Conservation (phyloP, 1,140 invertebrate genomes). For the Helicoverpa zea region DNA sequence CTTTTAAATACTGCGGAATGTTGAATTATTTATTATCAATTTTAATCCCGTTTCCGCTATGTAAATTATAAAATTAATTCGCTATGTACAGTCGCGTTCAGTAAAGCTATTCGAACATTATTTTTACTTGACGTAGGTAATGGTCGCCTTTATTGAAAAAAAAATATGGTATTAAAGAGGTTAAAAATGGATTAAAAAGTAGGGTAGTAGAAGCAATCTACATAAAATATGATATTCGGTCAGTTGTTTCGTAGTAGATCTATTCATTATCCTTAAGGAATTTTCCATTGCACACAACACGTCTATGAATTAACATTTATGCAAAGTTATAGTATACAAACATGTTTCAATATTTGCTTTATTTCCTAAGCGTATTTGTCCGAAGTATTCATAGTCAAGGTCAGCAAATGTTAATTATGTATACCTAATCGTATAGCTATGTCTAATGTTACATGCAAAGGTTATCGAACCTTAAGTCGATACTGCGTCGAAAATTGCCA, state of each 20-base stretch:
- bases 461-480: constrained; percentile 1
- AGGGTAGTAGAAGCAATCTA: too few species aligned
- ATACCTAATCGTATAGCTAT: neutral
- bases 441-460: neutral
- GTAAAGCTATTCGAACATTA: too few species aligned
- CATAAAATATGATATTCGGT: too few species aligned
- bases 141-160: too few species aligned
- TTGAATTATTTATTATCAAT: constrained; percentile 4
- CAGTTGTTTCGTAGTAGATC: too few species aligned
- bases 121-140: too few species aligned
- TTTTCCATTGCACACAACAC: too few species aligned
- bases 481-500: neutral
- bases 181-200: too few species aligned
- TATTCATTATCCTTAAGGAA: too few species aligned
- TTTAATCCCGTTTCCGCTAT: neutral
- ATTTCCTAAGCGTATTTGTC: neutral
- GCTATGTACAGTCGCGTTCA: neutral
- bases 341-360: neutral
- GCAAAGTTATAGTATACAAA: too few species aligned
- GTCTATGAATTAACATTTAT: too few species aligned
- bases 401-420: neutral
- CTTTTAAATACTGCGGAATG: constrained; percentile 16
- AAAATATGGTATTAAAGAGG: too few species aligned
- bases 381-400: constrained; percentile 21
- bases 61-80: neutral